phyloP scores from a whole-genome alignment of 2,888 invertebrate species.

The Eupithecia centaureata region DNA sequence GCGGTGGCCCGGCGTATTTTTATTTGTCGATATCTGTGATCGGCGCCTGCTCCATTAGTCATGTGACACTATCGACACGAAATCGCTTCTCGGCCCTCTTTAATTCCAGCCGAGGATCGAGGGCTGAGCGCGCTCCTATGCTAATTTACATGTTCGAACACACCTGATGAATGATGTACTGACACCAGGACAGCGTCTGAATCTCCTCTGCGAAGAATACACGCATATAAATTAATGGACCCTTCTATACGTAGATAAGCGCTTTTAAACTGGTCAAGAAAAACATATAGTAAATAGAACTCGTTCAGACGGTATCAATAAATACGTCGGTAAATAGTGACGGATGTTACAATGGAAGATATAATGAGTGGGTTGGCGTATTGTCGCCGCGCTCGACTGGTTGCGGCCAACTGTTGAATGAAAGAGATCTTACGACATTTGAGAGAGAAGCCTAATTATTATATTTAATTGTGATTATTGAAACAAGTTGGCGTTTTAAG shows the following conservation, averaged over 20 bases:
- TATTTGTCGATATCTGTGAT: slow-evolving; percentile 80
- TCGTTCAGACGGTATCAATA: slow-evolving; percentile 46
- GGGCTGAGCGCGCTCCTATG: slow-evolving; percentile 69
- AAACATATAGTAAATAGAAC: slow-evolving; percentile 33
- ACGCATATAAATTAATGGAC: slow-evolving; percentile 42
- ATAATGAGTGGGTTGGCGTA: slow-evolving; percentile 34
- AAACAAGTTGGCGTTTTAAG: slow-evolving; percentile 56
- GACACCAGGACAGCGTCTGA: slow-evolving; percentile 54
- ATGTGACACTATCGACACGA: slow-evolving; percentile 82
- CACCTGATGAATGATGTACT: slow-evolving; percentile 77
- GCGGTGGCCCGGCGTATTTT: slow-evolving; percentile 71
- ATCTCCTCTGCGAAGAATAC: slow-evolving; percentile 36
- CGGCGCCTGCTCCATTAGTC: slow-evolving; percentile 84
- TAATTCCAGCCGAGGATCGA: slow-evolving; percentile 74
- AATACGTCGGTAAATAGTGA: slow-evolving; percentile 36
- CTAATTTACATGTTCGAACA: slow-evolving; percentile 70
- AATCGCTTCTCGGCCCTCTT: slow-evolving; percentile 74
- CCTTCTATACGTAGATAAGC: slow-evolving; percentile 37
- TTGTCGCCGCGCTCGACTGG: slow-evolving; percentile 39
- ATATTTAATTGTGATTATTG: slow-evolving; percentile 50
- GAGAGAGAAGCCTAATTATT: slow-evolving; percentile 45
- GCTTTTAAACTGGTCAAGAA: slow-evolving; percentile 30
- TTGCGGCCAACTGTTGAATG: slow-evolving; percentile 45
- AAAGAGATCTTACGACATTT: slow-evolving; percentile 41
- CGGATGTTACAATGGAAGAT: slow-evolving; percentile 39